Evolutionary conservation across 2,797 vertebrate genomes (phyloP).

Genomic region (Manis crassicaudata): DNA sequence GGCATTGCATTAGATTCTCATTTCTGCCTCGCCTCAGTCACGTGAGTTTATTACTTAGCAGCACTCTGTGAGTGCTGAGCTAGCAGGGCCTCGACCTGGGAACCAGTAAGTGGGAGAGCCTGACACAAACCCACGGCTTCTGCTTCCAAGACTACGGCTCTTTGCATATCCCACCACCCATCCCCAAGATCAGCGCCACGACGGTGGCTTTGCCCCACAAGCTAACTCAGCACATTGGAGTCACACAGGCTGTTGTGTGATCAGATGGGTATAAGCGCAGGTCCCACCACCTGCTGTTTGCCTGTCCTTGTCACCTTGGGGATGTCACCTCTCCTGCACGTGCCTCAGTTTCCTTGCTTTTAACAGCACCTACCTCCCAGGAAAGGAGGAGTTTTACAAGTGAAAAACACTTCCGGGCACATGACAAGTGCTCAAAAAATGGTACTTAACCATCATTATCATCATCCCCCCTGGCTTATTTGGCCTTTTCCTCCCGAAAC

Average conservation of each 20-base stretch:
- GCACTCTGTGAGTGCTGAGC: neutral
- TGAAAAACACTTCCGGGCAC: neutral
- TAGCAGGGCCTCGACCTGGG: neutral
- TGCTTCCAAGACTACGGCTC: neutral
- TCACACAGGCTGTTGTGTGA: rapidly evolving
- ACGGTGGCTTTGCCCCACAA: neutral
- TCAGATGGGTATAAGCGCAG: too few relatives aligned
- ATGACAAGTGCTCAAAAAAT: neutral
- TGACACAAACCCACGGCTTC: neutral
- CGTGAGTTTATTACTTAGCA: neutral
- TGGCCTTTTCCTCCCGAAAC: neutral
- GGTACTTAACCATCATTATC: neutral
- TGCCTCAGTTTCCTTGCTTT: conserved; percentile 11
- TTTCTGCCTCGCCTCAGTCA: neutral
- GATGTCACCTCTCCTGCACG: neutral
- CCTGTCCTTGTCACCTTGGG: neutral
- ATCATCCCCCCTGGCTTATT: neutral
- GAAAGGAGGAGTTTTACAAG: neutral
- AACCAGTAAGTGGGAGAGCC: neutral
- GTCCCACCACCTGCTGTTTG: neutral
- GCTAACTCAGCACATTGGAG: neutral
- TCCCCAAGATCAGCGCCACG: neutral
- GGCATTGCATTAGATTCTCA: neutral
- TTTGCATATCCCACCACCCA: neutral
- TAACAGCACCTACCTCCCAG: neutral